Conservation (phyloP, 64 coral and sea anemone species). For the Stylophora pistillata region DNA sequence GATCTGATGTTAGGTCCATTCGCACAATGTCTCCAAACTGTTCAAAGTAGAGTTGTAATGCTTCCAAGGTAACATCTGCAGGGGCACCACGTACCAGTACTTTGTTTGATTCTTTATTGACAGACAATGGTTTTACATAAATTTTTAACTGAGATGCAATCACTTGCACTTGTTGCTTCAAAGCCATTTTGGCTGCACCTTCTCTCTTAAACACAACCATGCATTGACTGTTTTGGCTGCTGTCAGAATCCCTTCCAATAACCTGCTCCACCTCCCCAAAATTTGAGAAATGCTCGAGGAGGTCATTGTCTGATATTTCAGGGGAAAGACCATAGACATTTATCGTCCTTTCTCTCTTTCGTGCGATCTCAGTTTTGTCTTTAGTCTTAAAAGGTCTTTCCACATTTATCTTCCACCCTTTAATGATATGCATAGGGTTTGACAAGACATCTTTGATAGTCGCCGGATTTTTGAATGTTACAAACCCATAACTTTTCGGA, state of each 20-base stretch:
- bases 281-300: neutral
- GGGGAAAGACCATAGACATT: neutral
- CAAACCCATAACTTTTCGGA: neutral
- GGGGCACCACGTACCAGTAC: neutral
- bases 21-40: neutral
- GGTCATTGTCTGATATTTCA: neutral
- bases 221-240: neutral
- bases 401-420: neutral
- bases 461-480: neutral
- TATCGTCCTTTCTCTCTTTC: neutral
- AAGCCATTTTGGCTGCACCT: neutral
- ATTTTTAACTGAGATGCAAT: neutral
- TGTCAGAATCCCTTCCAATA: neutral
- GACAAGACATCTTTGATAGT: neutral
- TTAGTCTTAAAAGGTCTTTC: neutral
- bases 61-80: neutral
- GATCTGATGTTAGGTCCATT: neutral
- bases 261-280: neutral
- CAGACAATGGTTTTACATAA: neutral
- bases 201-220: slow-evolving; percentile 3
- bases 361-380: neutral
- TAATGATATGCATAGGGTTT: neutral
- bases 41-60: neutral
- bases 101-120: neutral
- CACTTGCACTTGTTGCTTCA: neutral